Base-by-base conservation (phyloP, 2,797 vertebrate species). In the Selene dorsalis region DNA sequence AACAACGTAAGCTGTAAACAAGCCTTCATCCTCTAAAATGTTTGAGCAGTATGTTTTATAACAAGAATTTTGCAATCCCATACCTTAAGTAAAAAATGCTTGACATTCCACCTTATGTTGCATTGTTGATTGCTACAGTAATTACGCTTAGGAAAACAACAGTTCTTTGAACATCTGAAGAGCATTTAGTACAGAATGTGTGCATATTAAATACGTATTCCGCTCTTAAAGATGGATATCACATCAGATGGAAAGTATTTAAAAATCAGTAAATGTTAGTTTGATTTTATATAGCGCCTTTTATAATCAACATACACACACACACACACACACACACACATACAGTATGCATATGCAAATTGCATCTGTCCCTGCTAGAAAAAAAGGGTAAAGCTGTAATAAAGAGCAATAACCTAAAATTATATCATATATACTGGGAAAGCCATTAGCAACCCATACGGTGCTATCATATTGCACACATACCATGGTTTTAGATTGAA, bases 401-500 rank as follows among this genome's bases (percentile, higher is more conserved):
- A 35, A 70, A 57, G 7, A 8, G 41, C 73, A 53, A 59, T 78
- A 79, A 84, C 56, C 32, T 13, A n/a, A 50, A 64, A 78, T 78
- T 12, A 61, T 70, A 69, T 86, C 39, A 28, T 70, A 39, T 70
- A 77, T 70, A 30, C 68, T 63, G 60, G 50, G 24, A 57, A 73
- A 18, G 22, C 53, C 73, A 82, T 92, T 73, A 87, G 74, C 43
- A 48, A 35, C 43, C 43, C 57, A 66, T 77, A 83, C 73, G 73
- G 61, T 75, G 55, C 76, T 32, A 48, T 80, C 45, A 59, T 67
- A 83, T 75, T 59, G 66, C 73, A 71, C 73, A 77, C 76, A 69
- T 71, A 67, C 74, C 0, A 24, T 69, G 73, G 66, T 68, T 83
- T 86, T 69, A 84, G 65, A 81, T 80, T 73, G 75, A 69, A 69